Conservation (phyloP, 2,113 vertebrate species). For the Phasianus colchicus region DNA sequence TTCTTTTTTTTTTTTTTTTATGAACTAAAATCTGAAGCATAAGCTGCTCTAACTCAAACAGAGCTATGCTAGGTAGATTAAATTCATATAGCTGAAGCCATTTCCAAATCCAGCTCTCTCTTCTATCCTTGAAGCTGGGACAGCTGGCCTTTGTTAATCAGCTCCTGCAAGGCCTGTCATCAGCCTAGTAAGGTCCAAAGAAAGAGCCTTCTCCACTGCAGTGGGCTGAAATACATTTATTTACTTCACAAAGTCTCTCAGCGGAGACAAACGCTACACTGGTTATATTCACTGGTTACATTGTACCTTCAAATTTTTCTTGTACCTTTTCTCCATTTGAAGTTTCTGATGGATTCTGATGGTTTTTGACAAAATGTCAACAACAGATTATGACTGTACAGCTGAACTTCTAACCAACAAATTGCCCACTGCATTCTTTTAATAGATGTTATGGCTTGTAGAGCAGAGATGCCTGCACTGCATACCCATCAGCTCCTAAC, state of each 20-base stretch:
- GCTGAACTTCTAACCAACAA: not conserved
- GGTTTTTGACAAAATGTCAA: not conserved
- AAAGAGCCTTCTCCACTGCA: not conserved
- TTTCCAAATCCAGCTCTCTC: not conserved
- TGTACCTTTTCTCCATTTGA: not conserved
- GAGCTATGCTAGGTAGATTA: not conserved
- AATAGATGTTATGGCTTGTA: not conserved
- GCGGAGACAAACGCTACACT: not conserved
- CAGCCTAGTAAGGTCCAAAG: not conserved
- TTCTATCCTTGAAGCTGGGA: not conserved
- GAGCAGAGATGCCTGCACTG: not conserved
- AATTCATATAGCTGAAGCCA: not conserved
- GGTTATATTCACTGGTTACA: not conserved
- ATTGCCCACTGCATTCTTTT: not conserved
- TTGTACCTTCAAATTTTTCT: not conserved
- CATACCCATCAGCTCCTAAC: not conserved
- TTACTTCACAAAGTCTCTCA: not conserved
- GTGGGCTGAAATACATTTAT: not conserved
- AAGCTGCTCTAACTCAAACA: not conserved
- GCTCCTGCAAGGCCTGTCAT: not conserved
- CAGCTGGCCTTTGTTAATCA: not conserved
- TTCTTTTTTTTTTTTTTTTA: not conserved
- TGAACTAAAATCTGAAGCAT: not conserved
- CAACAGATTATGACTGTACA: not conserved
- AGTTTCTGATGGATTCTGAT: not conserved